phyloP scores from a whole-genome alignment of 2,888 invertebrate genomes.

The Bruchidius siliquastri region DNA sequence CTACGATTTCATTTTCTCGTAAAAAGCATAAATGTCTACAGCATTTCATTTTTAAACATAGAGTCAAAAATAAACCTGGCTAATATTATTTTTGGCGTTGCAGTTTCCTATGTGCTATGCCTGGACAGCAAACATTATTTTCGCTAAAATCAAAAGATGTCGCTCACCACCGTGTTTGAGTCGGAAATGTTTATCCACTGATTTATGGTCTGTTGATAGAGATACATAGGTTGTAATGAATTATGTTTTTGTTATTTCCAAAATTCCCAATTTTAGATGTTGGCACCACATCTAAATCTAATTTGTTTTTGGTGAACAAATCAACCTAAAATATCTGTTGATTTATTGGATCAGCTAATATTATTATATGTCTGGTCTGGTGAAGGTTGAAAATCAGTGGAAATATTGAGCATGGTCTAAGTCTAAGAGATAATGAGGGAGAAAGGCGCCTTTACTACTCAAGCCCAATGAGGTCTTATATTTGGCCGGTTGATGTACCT shows the following conservation, averaged over 20 bases:
- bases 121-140: background rate
- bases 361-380: background rate
- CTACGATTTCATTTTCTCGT: background rate
- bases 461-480: too few species aligned
- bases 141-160: background rate
- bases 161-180: background rate
- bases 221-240: background rate
- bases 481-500: too few species aligned
- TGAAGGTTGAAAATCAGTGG: too few species aligned
- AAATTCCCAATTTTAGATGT: background rate
- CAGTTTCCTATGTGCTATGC: background rate
- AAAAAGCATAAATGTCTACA: background rate
- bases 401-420: too few species aligned
- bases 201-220: background rate
- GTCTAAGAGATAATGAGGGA: too few species aligned
- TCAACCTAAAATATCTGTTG: background rate
- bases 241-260: background rate
- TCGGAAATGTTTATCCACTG: background rate
- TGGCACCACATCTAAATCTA: background rate
- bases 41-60: background rate
- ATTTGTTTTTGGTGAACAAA: background rate
- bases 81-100: background rate
- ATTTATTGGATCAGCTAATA: background rate
- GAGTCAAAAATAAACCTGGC: background rate
- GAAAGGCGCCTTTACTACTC: too few species aligned